Base-by-base conservation (phyloP, 2,113 vertebrate genomes). In the Tragelaphus scriptus region DNA sequence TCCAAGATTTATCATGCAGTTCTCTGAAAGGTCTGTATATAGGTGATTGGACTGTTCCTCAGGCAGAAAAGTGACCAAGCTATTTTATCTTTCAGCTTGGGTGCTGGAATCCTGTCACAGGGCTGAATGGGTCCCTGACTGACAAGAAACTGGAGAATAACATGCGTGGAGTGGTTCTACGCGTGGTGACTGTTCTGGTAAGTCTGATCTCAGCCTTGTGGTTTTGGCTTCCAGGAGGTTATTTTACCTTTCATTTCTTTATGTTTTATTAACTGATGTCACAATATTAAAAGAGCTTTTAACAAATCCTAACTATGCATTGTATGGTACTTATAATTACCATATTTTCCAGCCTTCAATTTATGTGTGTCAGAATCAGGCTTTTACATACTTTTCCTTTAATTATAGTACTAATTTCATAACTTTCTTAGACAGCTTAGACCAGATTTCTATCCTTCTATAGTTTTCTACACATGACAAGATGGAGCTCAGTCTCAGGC, bases 91-190 rank as follows among this genome's bases (percentile, higher is more conserved):
- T 99, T 79, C 98, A 99, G 99, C 99, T 99, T 11, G 99, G 99
- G n/a, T 99, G 99, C 63, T 99, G 99, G 99, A 99, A 99, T 97
- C 99, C 99, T 0, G 88, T 99, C 68, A 99, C 99, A 9, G 99
- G 99, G 92, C 98, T 99, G 95, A 99, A 99, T 77, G 99, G 99
- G 65, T 99, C 99, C 3, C 98, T 99, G 90, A 99, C 99, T 7
- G 99, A 99, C 98, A 99, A 99, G 97, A 99, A 99, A 96, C 97
- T 99, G 98, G 99, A 99, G 97, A 99, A 99, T 95, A 99, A 99
- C 98, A 99, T 99, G 99, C 98, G 99, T 93, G 99, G 99, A 11
- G 99, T 99, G 63, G 99, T 99, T 79, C 99, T 99, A 1, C 99
- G 99, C 9, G 99, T 99, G n/a, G 99, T 99, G 61, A 99, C 99